Percentiles rank a stretch among this genome's conserved stretches.
Evolutionary conservation across 1,140 invertebrate genomes (phyloP).

Genomic region (Solenopsis invicta): DNA sequence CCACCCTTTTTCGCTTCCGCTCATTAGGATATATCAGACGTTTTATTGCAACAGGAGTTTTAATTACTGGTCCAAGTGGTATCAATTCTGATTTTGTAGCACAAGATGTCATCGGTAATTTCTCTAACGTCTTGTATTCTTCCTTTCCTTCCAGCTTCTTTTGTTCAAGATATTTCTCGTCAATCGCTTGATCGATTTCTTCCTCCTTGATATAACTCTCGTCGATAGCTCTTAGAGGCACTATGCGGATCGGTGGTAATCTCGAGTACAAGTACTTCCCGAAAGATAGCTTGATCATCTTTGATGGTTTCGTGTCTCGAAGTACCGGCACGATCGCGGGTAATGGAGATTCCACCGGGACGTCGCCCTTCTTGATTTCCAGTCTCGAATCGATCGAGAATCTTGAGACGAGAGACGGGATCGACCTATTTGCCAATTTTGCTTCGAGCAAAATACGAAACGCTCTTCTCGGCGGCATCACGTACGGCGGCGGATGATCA

Average conservation of each 20-base stretch:
- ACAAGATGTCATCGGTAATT: constrained; percentile 69
- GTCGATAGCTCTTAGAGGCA: constrained; percentile 81
- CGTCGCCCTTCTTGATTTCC: constrained; percentile 75
- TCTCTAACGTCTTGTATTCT: constrained; percentile 7
- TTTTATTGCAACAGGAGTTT: constrained; percentile 76
- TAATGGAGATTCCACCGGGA: constrained; percentile 32
- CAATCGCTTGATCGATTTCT: constrained; percentile 49
- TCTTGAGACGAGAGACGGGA: constrained; percentile 83
- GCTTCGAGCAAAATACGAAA: constrained; percentile 79
- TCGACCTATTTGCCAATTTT: constrained; percentile 82
- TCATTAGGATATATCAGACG: constrained; percentile 66
- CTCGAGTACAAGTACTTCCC: constrained; percentile 79
- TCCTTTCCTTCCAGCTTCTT: neutral
- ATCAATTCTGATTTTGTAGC: constrained; percentile 73
- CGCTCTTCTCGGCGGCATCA: constrained; percentile 78
- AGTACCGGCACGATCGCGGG: constrained; percentile 12
- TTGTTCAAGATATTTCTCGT: constrained; percentile 54
- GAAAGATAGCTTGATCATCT: constrained; percentile 80
- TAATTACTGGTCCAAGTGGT: constrained; percentile 83
- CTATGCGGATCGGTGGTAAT: constrained; percentile 75
- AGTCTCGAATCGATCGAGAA: constrained; percentile 84
- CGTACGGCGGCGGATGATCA: constrained; percentile 79
- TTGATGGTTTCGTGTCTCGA: constrained; percentile 65
- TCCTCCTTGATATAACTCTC: constrained; percentile 80
- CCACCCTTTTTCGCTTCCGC: constrained; percentile 62